A percentile compares a stretch with the other conserved stretches of the same genome.
Evolutionary conservation across 2,797 vertebrate genomes (phyloP).

Genomic region (Liparis tanakae): DNA sequence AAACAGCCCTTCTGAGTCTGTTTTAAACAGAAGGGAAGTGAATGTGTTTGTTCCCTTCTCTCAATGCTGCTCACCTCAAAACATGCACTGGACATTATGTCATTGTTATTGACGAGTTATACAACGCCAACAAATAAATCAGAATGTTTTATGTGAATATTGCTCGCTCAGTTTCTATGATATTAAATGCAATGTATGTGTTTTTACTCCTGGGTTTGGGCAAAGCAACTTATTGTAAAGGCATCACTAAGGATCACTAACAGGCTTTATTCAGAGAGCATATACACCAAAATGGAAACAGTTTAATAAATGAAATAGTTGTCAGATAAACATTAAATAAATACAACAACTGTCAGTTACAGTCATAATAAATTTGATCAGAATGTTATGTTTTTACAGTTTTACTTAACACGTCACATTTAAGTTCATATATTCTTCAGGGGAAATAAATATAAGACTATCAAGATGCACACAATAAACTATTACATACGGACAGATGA

Average conservation of each 20-base stretch:
- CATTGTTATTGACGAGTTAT: too few species aligned
- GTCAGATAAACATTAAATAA: not conserved
- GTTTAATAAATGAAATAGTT: not conserved
- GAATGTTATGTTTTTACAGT: not conserved
- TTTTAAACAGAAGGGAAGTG: slow-evolving; percentile 10
- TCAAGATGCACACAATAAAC: not conserved
- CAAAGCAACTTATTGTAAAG: not conserved
- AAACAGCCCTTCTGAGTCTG: slow-evolving; percentile 19
- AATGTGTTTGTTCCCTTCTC: not conserved
- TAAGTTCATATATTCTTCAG: not conserved
- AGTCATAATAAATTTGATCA: not conserved
- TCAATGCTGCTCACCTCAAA: not conserved
- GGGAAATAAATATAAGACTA: not conserved
- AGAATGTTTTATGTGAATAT: not conserved
- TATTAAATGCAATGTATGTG: not conserved
- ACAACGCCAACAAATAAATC: too few species aligned
- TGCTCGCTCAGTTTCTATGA: not conserved
- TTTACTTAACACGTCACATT: not conserved
- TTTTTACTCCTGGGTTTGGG: not conserved
- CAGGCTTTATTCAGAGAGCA: not conserved
- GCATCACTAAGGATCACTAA: not conserved
- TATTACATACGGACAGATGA: not conserved
- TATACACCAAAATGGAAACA: not conserved
- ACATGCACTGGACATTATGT: not conserved
- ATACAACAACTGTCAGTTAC: not conserved